Evolutionary conservation across 1,140 invertebrate genomes (phyloP).

Genomic region (Chionoecetes opilio): DNA sequence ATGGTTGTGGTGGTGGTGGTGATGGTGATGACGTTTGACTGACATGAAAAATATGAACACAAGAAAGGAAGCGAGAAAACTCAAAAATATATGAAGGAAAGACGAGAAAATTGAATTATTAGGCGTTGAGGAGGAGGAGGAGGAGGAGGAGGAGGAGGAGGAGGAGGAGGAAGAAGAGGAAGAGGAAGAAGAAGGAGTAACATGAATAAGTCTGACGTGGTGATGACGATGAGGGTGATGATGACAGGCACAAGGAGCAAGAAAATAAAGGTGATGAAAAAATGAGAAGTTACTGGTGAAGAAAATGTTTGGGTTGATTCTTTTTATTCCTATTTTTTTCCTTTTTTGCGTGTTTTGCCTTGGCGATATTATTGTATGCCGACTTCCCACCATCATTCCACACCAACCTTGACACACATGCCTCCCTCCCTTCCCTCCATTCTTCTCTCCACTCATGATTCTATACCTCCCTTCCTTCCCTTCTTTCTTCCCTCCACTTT

Average conservation of each 20-base stretch:
- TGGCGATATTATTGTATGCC: no score
- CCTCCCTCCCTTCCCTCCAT: not conserved
- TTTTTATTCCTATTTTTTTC: no score
- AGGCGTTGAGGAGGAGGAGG: not conserved
- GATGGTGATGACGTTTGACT: not conserved
- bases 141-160: not conserved
- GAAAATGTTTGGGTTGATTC: not conserved
- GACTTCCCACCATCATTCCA: not conserved
- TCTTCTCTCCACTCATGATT: no score
- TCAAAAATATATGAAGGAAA: not conserved
- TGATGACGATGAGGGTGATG: not conserved
- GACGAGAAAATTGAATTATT: not conserved
- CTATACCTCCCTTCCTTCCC: not conserved
- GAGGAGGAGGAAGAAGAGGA: constrained; percentile 14
- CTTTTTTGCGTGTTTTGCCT: no score
- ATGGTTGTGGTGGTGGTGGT: not conserved
- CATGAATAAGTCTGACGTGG: not conserved
- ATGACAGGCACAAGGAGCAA: not conserved
- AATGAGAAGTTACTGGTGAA: not conserved
- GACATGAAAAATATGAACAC: not conserved
- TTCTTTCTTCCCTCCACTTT: not conserved
- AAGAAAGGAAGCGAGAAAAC: not conserved
- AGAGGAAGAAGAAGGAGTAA: not conserved
- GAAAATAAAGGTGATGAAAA: not conserved
- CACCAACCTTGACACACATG: not conserved